phyloP scores from a whole-genome alignment of 2,888 invertebrate species.

The Dendrolimus pini region DNA sequence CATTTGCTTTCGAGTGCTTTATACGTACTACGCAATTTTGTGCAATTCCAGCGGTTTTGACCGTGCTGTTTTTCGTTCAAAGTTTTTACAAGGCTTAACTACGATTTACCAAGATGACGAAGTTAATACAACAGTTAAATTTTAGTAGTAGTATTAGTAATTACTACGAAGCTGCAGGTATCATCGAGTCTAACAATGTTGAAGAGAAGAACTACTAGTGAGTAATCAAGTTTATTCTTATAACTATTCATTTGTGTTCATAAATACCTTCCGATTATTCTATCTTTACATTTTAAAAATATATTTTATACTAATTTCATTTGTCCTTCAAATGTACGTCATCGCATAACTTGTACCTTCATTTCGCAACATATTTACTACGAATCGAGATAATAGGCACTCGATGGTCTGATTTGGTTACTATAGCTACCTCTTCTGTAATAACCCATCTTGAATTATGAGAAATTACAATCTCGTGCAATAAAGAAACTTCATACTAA shows the following conservation, averaged over 20 bases:
- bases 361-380: conserved; percentile 3
- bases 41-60: conserved; percentile 41
- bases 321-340: conserved; percentile 4
- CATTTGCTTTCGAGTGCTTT: conserved; percentile 29
- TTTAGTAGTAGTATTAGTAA: conserved; percentile 76
- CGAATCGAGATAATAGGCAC: not conserved
- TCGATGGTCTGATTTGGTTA: too few relatives aligned
- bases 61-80: conserved; percentile 52
- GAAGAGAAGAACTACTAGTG: conserved; percentile 48
- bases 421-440: too few relatives aligned
- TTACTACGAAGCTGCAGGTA: conserved; percentile 50
- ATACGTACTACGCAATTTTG: conserved; percentile 47
- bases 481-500: too few relatives aligned
- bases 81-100: conserved; percentile 64
- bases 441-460: too few relatives aligned
- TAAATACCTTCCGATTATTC: too few relatives aligned
- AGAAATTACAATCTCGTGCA: too few relatives aligned
- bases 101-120: conserved; percentile 71
- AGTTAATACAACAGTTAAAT: conserved; percentile 72
- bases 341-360: conserved; percentile 13
- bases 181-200: conserved; percentile 40
- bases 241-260: too few relatives aligned
- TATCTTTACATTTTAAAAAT: too few relatives aligned
- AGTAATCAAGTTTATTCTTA: conserved; percentile 28
- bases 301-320: not conserved